Conservation (phyloP, 2,113 vertebrate species). For the Nibea albiflora region DNA sequence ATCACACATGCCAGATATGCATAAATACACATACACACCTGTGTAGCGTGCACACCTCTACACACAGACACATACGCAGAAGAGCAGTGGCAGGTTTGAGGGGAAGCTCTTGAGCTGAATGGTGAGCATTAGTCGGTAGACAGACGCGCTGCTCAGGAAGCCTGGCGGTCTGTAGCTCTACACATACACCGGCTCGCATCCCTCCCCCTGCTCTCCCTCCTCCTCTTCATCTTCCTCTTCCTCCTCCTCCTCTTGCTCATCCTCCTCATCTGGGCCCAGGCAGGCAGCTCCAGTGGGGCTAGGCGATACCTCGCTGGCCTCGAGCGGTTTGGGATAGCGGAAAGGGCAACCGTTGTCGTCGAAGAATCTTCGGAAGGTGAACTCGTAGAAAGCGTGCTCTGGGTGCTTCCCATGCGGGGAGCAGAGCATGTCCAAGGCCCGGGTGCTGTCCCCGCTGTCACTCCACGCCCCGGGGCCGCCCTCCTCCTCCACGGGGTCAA, state of each 20-base stretch:
- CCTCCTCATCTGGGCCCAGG: constrained; percentile 62
- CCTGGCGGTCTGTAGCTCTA: constrained; percentile 72
- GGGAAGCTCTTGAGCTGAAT: constrained; percentile 18
- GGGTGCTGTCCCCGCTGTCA: constrained; percentile 90
- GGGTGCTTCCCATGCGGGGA: constrained; percentile 91
- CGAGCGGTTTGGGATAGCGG: constrained; percentile 93
- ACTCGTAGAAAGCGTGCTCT: constrained; percentile 98
- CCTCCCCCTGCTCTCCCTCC: constrained; percentile 86
- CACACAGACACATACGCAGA: constrained; percentile 33
- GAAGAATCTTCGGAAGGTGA: constrained; percentile 98
- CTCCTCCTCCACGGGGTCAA: constrained; percentile 97
- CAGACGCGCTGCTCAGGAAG: constrained; percentile 7
- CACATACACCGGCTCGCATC: constrained; percentile 97
- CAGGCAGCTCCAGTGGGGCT: constrained; percentile 38
- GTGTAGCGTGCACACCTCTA: constrained; percentile 14
- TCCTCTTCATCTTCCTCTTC: constrained; percentile 74
- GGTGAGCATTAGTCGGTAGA: constrained; percentile 3
- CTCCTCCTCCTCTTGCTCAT: constrained; percentile 65
- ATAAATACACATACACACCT: constrained; percentile 18
- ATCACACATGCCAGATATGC: constrained; percentile 32
- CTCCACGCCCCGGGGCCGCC: constrained; percentile 89
- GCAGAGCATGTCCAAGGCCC: constrained; percentile 89
- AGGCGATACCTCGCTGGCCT: constrained; percentile 59
- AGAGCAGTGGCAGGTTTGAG: constrained; percentile 25
- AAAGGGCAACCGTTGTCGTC: constrained; percentile 97